phyloP scores from a whole-genome alignment of 2,888 invertebrate genomes.

The Agrilus mali region DNA sequence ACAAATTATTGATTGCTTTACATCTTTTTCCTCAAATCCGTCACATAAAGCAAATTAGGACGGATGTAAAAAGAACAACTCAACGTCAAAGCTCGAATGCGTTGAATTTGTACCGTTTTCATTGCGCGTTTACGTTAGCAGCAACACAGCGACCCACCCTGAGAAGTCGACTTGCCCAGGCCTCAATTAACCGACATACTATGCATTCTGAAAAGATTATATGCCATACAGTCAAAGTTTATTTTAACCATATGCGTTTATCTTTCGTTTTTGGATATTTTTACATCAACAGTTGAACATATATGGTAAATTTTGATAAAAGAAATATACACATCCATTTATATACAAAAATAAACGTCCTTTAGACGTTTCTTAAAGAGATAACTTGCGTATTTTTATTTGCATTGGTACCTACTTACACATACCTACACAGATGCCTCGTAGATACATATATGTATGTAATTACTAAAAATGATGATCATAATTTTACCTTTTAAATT shows the following conservation, averaged over 20 bases:
- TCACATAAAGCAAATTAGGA: too few species aligned
- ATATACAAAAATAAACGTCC: neutral
- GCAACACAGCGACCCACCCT: conserved; percentile 18
- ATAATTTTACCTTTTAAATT: too few species aligned
- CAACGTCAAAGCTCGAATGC: too few species aligned
- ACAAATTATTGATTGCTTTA: too few species aligned
- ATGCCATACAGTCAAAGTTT: conserved; percentile 16
- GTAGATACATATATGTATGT: too few species aligned
- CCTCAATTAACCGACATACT: conserved; percentile 34
- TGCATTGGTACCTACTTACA: too few species aligned
- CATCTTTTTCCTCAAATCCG: too few species aligned
- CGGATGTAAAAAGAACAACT: too few species aligned
- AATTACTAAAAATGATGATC: too few species aligned
- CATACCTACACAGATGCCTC: too few species aligned
- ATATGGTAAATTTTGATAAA: conserved; percentile 4
- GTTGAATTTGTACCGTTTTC: too few species aligned
- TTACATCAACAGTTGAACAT: conserved; percentile 1
- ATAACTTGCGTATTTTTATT: too few species aligned
- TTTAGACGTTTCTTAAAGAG: neutral
- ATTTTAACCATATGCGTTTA: conserved; percentile 16
- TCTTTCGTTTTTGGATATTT: conserved; percentile 12
- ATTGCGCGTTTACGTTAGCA: neutral
- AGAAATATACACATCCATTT: conserved; percentile 1
- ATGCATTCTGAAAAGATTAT: conserved; percentile 28
- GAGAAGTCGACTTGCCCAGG: conserved; percentile 30